Evolutionary conservation across 2,888 invertebrate species (phyloP).

Genomic region (Drosophila pseudotakahashii): DNA sequence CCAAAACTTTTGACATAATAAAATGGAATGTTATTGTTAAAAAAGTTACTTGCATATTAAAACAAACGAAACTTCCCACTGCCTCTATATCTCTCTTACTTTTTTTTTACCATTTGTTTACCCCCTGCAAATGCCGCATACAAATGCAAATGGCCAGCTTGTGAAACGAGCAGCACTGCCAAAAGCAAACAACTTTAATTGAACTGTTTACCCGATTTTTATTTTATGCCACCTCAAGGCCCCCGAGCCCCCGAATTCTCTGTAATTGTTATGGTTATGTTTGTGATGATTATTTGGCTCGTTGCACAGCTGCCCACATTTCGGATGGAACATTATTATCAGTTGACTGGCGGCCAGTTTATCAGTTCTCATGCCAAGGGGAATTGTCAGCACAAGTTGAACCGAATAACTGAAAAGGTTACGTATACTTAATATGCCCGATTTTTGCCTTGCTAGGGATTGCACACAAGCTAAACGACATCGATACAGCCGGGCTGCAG

Average conservation of each 20-base stretch:
- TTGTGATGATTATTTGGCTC: constrained; percentile 82
- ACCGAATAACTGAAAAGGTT: background rate
- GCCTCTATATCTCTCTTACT: constrained; percentile 28
- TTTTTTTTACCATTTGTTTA: constrained; percentile 26
- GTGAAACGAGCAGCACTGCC: constrained; percentile 64
- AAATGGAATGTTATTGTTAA: constrained; percentile 81
- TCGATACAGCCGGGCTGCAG: background rate
- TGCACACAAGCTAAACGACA: background rate
- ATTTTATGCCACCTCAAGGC: constrained; percentile 55
- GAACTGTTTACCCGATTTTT: constrained; percentile 81
- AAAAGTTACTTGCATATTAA: constrained; percentile 79
- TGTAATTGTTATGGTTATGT: constrained; percentile 82
- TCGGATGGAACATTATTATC: constrained; percentile 8
- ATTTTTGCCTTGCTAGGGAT: background rate
- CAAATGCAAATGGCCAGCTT: constrained; percentile 76
- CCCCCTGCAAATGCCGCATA: constrained; percentile 55
- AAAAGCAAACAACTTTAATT: constrained; percentile 79
- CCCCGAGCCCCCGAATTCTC: constrained; percentile 22
- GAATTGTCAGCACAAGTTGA: background rate
- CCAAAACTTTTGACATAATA: constrained; percentile 80
- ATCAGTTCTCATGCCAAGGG: background rate
- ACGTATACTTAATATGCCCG: background rate
- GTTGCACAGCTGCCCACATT: constrained; percentile 74
- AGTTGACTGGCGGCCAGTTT: constrained; percentile 1
- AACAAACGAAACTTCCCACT: constrained; percentile 72